These are phyloP conservation scores for Agonopterix heracliana DNA, from an alignment of 2,888 invertebrate species.

Conservation along the genomic window DNA sequence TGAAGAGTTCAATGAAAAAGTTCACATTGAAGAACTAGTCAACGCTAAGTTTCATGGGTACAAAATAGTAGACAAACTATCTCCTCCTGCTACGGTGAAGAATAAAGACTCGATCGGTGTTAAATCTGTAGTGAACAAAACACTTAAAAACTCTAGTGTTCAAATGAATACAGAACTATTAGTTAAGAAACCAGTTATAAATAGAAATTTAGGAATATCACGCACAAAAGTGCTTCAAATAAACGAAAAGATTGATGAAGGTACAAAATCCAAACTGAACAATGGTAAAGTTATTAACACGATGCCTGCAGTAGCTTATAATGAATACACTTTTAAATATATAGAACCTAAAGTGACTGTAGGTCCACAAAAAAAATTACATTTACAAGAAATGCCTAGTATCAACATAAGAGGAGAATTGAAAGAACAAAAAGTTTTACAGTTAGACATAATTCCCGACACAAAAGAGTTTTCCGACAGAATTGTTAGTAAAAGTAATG, in stretches of 20 bases:
- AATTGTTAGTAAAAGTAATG: conserved; percentile 33
- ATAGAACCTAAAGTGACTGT: conserved; percentile 31
- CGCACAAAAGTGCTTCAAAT: conserved; percentile 51
- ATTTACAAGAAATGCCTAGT: conserved; percentile 67
- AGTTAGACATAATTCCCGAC: conserved; percentile 65
- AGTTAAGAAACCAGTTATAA: conserved; percentile 25
- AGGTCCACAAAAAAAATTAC: conserved; percentile 32
- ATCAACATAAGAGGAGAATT: conserved; percentile 70
- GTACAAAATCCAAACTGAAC: conserved; percentile 25
- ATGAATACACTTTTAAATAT: conserved; percentile 49
- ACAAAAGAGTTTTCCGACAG: conserved; percentile 18
- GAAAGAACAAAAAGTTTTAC: conserved; percentile 65
- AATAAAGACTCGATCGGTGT: conserved; percentile 10
- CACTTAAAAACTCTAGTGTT: conserved; percentile 25
- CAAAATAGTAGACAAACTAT: conserved; percentile 44
- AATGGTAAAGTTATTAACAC: conserved; percentile 31
- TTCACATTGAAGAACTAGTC: conserved; percentile 66
- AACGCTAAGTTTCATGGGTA: conserved; percentile 68
- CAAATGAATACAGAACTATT: conserved; percentile 27
- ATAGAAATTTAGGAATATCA: conserved; percentile 44
- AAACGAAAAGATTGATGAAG: conserved; percentile 23
- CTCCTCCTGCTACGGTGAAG: conserved; percentile 18
- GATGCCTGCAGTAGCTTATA: conserved; percentile 44
- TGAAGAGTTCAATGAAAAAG: conserved; percentile 66
- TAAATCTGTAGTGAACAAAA: conserved; percentile 13